Base-by-base conservation (phyloP, 2,888 invertebrate genomes). In the Scotopteryx bipunctaria region DNA sequence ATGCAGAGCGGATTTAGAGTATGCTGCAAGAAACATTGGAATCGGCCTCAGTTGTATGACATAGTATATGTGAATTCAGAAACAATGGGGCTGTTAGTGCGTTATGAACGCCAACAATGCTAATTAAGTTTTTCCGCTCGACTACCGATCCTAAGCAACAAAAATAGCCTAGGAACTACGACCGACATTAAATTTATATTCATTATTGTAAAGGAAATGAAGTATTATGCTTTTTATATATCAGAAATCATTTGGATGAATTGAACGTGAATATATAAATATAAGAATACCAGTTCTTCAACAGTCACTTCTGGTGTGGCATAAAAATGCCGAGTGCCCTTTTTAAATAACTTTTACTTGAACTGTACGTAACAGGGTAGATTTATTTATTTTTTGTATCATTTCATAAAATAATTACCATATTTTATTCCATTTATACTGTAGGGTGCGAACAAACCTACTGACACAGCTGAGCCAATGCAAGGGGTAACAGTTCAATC, bases 401-500 rank as follows among this genome's bases (percentile, higher is more conserved):
- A n/a, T n/a, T n/a, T n/a, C n/a, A n/a, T n/a, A n/a, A n/a, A n/a
- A n/a, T n/a, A n/a, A n/a, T n/a, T n/a, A n/a, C n/a, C n/a, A n/a
- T n/a, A n/a, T n/a, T n/a, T n/a, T n/a, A n/a, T n/a, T n/a, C 9
- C 9, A 27, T 2, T 8, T 9, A 27, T 9, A n/a, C 9, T 25
- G n/a, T 11, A 33, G 25, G 33, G 5, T 27, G 16, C 32, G 19
- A 48, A 48, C 27, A 35, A n/a, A n/a, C n/a, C n/a, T n/a, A 48
- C 33, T 48, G 36, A 37, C 16, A 63, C 63, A 63, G 63, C 66
- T 61, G 67, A 63, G 63, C 66, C 58, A 64, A 57, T 52, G 55
- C 55, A 50, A 36, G 49, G 61, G 73, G 67, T 68, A 71, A 71
- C 41, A 64, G 75, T 57, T 59, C 52, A 47, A 60, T 55, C 49